A percentile compares a stretch with the other conserved stretches of the same genome.
phyloP scores from a whole-genome alignment of 2,797 vertebrate genomes.

The Simalia tracyae region DNA sequence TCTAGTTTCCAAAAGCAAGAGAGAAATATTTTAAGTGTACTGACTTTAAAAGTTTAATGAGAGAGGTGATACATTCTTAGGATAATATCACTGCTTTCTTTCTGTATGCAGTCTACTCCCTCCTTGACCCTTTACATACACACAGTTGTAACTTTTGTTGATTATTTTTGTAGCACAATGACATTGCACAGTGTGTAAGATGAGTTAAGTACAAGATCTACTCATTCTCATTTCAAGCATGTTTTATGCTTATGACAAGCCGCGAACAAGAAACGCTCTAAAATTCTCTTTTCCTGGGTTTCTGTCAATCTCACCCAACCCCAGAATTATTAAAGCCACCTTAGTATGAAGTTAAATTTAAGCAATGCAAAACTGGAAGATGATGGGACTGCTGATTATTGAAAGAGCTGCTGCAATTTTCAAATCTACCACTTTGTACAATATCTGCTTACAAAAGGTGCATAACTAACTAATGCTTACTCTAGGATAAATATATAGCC shows the following conservation, averaged over 20 bases:
- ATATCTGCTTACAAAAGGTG: neutral
- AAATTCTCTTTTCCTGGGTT: neutral
- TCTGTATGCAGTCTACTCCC: neutral
- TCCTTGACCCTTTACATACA: neutral
- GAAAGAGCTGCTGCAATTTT: neutral
- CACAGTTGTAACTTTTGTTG: neutral
- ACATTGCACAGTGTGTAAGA: neutral
- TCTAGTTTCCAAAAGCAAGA: neutral
- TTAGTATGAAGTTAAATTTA: neutral
- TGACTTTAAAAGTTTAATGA: neutral
- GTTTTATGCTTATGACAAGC: neutral
- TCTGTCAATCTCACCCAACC: neutral
- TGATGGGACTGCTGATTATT: neutral
- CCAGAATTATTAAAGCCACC: neutral
- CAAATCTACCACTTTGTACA: neutral
- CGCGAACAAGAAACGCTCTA: neutral
- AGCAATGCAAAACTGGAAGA: neutral
- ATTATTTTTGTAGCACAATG: neutral
- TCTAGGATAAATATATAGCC: neutral
- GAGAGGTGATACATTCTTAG: neutral
- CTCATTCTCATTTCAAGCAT: neutral
- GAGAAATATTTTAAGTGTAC: neutral
- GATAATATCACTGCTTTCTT: neutral
- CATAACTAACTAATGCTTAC: neutral
- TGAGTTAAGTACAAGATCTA: neutral